phyloP scores from a whole-genome alignment of 2,797 vertebrate species.

The Crax fasciolata region DNA sequence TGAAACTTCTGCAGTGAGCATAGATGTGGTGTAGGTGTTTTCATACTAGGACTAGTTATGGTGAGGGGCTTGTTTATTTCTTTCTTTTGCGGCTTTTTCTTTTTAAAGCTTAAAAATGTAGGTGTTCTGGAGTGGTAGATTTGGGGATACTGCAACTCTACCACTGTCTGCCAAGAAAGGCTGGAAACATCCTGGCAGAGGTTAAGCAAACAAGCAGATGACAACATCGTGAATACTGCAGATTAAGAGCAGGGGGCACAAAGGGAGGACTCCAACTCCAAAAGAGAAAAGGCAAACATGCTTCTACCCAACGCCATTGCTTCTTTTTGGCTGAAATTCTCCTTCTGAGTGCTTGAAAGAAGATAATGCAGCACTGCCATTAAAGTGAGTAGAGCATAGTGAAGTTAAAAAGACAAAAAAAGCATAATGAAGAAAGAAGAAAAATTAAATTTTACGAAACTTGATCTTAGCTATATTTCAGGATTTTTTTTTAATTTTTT shows the following conservation, averaged over 20 bases:
- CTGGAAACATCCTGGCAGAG: neutral
- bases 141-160: neutral
- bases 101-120: neutral
- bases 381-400: neutral
- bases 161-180: neutral
- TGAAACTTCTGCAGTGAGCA: conserved; percentile 54
- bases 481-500: neutral
- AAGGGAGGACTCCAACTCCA: neutral
- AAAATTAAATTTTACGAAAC: neutral
- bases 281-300: neutral
- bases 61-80: neutral
- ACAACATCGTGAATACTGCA: neutral
- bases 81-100: neutral
- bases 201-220: neutral
- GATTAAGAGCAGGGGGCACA: neutral
- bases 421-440: neutral
- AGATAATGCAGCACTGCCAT: neutral
- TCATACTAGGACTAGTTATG: conserved; percentile 16
- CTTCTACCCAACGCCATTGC: neutral
- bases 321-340: neutral
- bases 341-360: neutral
- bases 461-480: neutral
- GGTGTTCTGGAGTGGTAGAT: neutral
- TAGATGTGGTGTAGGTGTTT: conserved; percentile 30
- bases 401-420: no score